Conservation (phyloP, 2,113 vertebrate species). For the Petrocephalus zakoni region DNA sequence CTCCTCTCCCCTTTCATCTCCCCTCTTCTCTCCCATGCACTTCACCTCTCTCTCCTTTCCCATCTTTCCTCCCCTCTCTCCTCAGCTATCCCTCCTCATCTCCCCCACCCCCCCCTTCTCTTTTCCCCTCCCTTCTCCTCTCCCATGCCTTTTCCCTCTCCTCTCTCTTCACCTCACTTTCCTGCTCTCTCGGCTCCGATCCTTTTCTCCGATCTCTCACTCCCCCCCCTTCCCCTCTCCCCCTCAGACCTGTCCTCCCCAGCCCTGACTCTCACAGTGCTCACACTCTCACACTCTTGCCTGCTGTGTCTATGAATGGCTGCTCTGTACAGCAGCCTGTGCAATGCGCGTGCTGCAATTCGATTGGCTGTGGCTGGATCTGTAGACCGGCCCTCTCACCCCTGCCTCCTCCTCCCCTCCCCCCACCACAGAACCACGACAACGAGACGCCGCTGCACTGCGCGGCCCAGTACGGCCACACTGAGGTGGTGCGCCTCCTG, state of each 20-base stretch:
- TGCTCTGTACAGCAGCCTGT: neutral
- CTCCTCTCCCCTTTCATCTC: neutral
- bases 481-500: conserved; percentile 83
- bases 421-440: conserved; percentile 81
- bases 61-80: no score
- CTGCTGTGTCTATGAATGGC: neutral
- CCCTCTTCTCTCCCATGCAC: neutral
- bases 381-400: neutral
- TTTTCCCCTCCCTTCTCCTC: no score
- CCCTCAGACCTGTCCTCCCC: neutral
- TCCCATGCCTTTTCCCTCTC: no score
- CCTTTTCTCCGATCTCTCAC: no score
- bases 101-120: no score
- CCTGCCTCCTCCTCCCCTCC: neutral
- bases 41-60: neutral
- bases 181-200: no score
- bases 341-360: neutral
- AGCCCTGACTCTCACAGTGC: neutral
- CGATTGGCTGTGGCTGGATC: neutral
- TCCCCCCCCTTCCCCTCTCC: neutral
- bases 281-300: neutral
- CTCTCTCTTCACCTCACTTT: no score
- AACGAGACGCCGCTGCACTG: conserved; percentile 97
- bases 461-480: conserved; percentile 93
- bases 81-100: no score